A percentile compares a stretch with the other conserved stretches of the same genome.
Evolutionary conservation across 1,140 invertebrate species (phyloP).

Genomic region (Laodelphax striatellus): DNA sequence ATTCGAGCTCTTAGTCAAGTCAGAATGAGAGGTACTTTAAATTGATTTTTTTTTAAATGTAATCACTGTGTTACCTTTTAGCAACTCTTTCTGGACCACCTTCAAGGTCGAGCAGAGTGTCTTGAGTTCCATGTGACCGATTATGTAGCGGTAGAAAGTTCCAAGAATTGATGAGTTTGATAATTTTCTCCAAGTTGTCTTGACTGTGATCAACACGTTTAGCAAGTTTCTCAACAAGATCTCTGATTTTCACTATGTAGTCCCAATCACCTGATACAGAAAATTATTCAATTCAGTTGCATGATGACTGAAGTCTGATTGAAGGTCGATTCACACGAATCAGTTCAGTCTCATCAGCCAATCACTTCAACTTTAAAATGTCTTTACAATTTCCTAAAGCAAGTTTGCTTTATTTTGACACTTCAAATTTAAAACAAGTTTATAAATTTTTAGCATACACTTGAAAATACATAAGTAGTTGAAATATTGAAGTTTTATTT

Average conservation of each 20-base stretch:
- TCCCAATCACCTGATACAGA: slow-evolving; percentile 36
- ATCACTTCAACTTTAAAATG: too few species aligned
- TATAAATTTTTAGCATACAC: too few species aligned
- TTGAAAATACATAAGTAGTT: too few species aligned
- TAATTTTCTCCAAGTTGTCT: slow-evolving; percentile 33
- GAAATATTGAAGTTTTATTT: too few species aligned
- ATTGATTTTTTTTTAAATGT: too few species aligned
- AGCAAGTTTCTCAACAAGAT: slow-evolving; percentile 43
- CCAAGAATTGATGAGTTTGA: slow-evolving; percentile 51
- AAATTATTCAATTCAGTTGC: not conserved
- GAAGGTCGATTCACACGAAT: too few species aligned
- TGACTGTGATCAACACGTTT: slow-evolving; percentile 49
- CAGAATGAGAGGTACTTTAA: too few species aligned
- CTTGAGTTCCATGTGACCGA: slow-evolving; percentile 45
- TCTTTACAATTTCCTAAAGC: too few species aligned
- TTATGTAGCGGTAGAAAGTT: slow-evolving; percentile 54
- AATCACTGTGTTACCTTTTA: slow-evolving; percentile 31
- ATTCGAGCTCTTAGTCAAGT: not conserved
- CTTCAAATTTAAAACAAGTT: too few species aligned
- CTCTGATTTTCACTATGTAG: slow-evolving; percentile 40
- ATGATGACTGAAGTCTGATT: too few species aligned
- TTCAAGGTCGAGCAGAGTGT: slow-evolving; percentile 43
- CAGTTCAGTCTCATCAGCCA: too few species aligned
- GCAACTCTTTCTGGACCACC: slow-evolving; percentile 40
- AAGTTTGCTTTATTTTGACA: too few species aligned